Evolutionary conservation across 2,888 invertebrate species (phyloP), one percentile per base, ranked within the genome.

Genomic region (Lypha dubia): DNA sequence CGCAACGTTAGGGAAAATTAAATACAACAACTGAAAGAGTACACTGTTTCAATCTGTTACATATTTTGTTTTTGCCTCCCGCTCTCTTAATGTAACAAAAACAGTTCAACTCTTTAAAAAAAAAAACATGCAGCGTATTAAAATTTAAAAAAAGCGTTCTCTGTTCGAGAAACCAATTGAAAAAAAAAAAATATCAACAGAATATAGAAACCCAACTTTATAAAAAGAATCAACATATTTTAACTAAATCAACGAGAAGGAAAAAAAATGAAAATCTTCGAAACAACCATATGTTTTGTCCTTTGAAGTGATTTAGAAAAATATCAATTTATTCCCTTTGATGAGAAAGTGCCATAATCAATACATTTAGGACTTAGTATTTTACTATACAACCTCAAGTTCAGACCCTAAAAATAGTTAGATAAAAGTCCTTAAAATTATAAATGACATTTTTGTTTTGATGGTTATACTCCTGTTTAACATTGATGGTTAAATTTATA

Each of bases 101-200:
- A 70, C 75, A 63, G 75, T 63, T 75, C 38, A 46, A 41, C 70
- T 76, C 62, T 75, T 81, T 63, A n/a, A 53, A 74, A 51, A 32
- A 35, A 15, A 8, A 53, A 28, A 15, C 24, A 35, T 44, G 7
- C 24, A 53, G 22, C 28, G 9, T 28, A 1, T 46, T 53, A 41
- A 73, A 63, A 41, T 17, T 32, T 38, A 41, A 46, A 20, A 38
- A 53, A 70, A 70, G 68, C 75, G 81, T 76, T 82, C 81, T 76
- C 63, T 71, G 6, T 81, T 81, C 81, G 75, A 24, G 46, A 81
- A 81, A 62, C 58, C 53, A 75, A 74, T 68, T 62, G 44, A 24
- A 38, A 49, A 77, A 74, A 2, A 24, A 28, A 49, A 77, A 80
- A 32, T 15, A 11, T 60, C 20, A 67, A 20, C 11, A 60, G n/a